Evolutionary conservation across 2,888 invertebrate species (phyloP), one percentile per base, ranked within the genome.

Genomic region (Himalopsyche kuldschensis): DNA sequence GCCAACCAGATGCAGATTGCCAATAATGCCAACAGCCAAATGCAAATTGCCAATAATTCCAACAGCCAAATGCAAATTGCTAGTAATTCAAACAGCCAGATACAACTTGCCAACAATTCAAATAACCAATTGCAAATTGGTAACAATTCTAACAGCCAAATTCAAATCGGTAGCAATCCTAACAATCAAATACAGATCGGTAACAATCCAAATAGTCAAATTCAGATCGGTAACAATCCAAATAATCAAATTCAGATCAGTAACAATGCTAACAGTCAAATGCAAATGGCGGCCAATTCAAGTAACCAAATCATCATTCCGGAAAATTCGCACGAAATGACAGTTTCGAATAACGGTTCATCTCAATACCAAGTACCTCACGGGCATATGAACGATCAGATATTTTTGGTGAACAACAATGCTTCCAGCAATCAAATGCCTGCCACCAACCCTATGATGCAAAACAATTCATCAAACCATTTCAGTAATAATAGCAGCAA

Each of bases 361-460:
- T 87, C 91, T 75, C 87, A 90, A 77, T 85, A 81, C 11, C 91
- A 91, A 82, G 89, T 88, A 86, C 91, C 91, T 48, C 87, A 91
- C 35, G 91, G 89, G 87, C 91, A 92, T 69, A 90, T 91, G 89
- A 91, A 91, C 30, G 84, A 86, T 24, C 82, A 85, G 75, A 85
- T 86, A 78, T 86, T 85, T 76, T 76, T 86, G 27, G 55, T 86
- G 31, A 82, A 83, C 31, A 85, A 47, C 31, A 77, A 48, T 47
- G 20, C 80, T 3, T 10, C 32, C 15, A 80, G 79, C 47, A 69
- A 46, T 69, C 82, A 82, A 75, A 69, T 79, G 27, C 79, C 27
- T n/a, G 27, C 84, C 32, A 30, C 48, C 11, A 69, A 63, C 31
- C 0, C n/a, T 4, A 82, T 79, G 35, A 41, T 48, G 24, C 83